Evolutionary conservation across 2,888 invertebrate genomes (phyloP).

Genomic region (Callinectes sapidus): DNA sequence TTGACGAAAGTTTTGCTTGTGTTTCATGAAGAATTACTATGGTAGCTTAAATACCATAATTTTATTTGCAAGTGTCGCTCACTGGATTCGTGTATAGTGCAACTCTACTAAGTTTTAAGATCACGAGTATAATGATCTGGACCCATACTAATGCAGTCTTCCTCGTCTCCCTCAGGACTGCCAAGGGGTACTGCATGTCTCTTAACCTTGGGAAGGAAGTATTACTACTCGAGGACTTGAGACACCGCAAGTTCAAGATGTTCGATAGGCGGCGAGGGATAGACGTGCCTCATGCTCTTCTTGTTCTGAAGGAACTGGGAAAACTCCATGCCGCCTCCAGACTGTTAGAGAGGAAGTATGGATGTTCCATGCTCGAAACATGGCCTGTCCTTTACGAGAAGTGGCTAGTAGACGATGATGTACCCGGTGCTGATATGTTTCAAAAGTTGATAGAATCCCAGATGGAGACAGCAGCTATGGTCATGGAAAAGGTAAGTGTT

Average conservation of each 20-base stretch:
- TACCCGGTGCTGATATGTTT: background rate
- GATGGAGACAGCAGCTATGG: constrained; percentile 37
- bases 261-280: constrained; percentile 50
- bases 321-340: constrained; percentile 61
- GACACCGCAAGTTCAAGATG: constrained; percentile 47
- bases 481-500: constrained; percentile 42
- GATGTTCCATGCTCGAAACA: background rate
- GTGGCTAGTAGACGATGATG: constrained; percentile 8
- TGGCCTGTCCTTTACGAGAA: background rate
- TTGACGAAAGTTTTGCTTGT: background rate
- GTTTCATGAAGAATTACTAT: background rate
- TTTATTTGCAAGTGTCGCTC: background rate
- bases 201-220: constrained; percentile 12
- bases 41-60: background rate
- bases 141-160: background rate
- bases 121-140: background rate
- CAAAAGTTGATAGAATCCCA: background rate
- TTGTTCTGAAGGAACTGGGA: constrained; percentile 54
- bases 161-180: background rate
- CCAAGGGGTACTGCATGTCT: background rate
- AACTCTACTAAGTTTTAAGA: background rate
- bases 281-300: constrained; percentile 43
- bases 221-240: constrained; percentile 43
- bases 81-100: no score
- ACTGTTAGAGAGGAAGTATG: constrained; percentile 19